Percentiles rank a stretch among this genome's conserved stretches.
Evolutionary conservation across 2,797 vertebrate genomes (phyloP).

Genomic region (Loris lydekkerianus): DNA sequence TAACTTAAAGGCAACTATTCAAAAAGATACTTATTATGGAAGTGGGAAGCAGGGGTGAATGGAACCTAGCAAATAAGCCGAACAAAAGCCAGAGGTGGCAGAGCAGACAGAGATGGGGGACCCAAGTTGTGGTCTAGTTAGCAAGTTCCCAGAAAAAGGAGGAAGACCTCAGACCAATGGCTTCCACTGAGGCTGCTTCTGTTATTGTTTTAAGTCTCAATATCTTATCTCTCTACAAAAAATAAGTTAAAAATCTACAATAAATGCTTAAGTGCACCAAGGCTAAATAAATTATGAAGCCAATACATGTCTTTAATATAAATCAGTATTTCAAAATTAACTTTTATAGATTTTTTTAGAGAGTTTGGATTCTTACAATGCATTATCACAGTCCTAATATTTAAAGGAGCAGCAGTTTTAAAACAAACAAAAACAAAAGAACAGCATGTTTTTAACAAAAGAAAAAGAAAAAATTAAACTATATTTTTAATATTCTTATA

Average conservation of each 20-base stretch:
- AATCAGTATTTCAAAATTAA: slow-evolving; percentile 3
- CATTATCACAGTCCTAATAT: background rate
- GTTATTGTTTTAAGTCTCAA: background rate
- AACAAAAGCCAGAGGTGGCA: background rate
- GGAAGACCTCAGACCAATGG: background rate
- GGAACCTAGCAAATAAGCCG: background rate
- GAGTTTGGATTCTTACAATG: slow-evolving; percentile 27
- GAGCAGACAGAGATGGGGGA: background rate
- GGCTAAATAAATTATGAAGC: background rate
- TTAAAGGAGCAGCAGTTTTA: background rate
- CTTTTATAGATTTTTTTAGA: background rate
- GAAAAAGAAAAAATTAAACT: background rate
- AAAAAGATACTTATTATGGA: background rate
- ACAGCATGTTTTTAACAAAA: background rate
- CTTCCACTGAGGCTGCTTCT: background rate
- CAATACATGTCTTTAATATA: background rate
- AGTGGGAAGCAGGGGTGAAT: background rate
- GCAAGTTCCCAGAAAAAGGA: background rate
- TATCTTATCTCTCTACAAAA: background rate
- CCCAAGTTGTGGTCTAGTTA: background rate
- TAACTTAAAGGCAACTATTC: too few species aligned
- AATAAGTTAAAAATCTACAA: background rate
- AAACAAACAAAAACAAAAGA: background rate
- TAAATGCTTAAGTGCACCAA: background rate
- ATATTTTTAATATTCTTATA: background rate